A percentile compares a stretch with the other conserved stretches of the same genome.
These are phyloP conservation scores for Ruditapes philippinarum DNA, from an alignment of 1,140 invertebrate genomes.

Conservation along the genomic window DNA sequence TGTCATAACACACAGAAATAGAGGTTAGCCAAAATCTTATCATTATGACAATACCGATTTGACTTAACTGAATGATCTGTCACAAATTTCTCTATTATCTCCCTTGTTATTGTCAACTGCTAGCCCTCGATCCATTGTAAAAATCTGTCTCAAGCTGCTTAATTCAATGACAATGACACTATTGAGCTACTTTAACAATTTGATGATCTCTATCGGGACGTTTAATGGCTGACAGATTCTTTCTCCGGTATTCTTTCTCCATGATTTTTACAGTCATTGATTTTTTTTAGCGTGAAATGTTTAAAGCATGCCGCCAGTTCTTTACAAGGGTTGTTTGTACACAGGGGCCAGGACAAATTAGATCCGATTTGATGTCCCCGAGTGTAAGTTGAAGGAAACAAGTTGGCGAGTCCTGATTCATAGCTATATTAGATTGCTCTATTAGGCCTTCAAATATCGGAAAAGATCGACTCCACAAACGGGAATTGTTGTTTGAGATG, in stretches of 20 bases:
- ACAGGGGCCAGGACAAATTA: constrained; percentile 63
- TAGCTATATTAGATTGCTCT: constrained; percentile 61
- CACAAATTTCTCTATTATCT: constrained; percentile 43
- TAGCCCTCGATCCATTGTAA: constrained; percentile 48
- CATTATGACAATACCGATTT: constrained; percentile 14
- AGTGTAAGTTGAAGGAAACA: constrained; percentile 55
- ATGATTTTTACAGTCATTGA: constrained; percentile 60
- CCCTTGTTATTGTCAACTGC: constrained; percentile 45
- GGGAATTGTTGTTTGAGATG: constrained; percentile 60
- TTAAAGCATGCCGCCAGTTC: neutral
- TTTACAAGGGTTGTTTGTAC: constrained; percentile 54
- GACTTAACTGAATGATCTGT: constrained; percentile 23
- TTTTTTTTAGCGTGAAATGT: constrained; percentile 50
- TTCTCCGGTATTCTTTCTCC: constrained; percentile 48
- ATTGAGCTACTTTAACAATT: constrained; percentile 63
- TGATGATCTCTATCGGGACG: constrained; percentile 66
- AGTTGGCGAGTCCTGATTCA: constrained; percentile 41
- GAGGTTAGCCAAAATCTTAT: constrained; percentile 24
- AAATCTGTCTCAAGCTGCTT: constrained; percentile 50
- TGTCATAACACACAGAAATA: no score
- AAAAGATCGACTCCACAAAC: neutral
- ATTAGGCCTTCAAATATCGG: constrained; percentile 43
- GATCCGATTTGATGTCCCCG: constrained; percentile 50
- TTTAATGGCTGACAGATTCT: constrained; percentile 63
- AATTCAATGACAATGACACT: constrained; percentile 62